Base-by-base conservation (phyloP, 1,140 invertebrate genomes). In the Oscheius sp. region DNA sequence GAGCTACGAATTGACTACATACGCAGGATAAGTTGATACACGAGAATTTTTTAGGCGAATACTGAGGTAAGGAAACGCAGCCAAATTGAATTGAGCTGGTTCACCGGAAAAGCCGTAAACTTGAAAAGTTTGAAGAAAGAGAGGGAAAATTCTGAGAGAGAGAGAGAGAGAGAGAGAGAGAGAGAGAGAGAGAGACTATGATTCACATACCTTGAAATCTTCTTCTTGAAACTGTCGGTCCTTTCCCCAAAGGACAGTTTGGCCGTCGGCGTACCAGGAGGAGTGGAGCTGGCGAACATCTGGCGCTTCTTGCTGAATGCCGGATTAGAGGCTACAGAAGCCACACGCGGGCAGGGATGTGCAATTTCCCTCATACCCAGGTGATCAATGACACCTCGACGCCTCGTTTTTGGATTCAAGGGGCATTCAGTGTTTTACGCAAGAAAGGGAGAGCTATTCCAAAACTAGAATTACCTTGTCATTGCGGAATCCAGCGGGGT, bases 211-310 rank as follows among this genome's bases (percentile, higher is more conserved):
- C 61, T 63, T 10, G 61, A 63, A 10, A 63, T 34, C 31, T 63
- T 63, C 61, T 63, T 63, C 61, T 26, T 13, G 31, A 63, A 63
- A 10, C 28, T 32, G 61, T 63, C 61, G 10, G 10, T 34, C 15
- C 10, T 10, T 10, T 15, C 13, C 23, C 28, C 15, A 23, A 26
- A 20, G 10, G 1, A 63, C 32, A 63, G 31, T 1, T 63, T 63
- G 32, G 61, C 32, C 7, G 61, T 63, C 26, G 61, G 61, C 20
- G 61, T 63, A 18, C 61, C 61, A 7, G 61, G 61, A 0, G 61
- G 61, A 29, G 55, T 23, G 61, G 31, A 10, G 31, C 49, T 23
- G 61, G 35, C n/a, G 61, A 63, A 63, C 32, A 42, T 38, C 26
- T 63, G 36, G 7, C 31, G 15, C 61, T 1, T 63, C 61, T 63